Evolutionary conservation across 2,888 invertebrate genomes (phyloP).

Genomic region (Thalpophila matura): DNA sequence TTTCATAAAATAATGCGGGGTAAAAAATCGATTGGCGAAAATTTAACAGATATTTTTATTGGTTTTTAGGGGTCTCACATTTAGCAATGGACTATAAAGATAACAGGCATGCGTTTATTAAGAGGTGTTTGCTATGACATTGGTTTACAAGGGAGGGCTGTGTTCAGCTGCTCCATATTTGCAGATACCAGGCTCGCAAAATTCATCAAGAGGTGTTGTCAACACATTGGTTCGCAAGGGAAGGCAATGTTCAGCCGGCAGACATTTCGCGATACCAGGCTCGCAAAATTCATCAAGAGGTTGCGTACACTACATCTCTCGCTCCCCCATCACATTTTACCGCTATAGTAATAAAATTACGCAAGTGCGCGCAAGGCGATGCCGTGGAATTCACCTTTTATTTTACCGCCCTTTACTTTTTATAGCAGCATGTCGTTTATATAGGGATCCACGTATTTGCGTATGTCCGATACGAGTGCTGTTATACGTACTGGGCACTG

Average conservation of each 20-base stretch:
- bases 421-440: conserved; percentile 69
- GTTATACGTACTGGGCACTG: conserved; percentile 51
- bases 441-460: conserved; percentile 60
- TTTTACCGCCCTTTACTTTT: conserved; percentile 72
- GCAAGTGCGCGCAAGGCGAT: conserved; percentile 46
- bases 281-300: conserved; percentile 14
- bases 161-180: no score
- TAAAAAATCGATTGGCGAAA: no score
- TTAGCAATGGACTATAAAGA: no score
- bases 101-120: no score
- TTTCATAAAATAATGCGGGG: no score
- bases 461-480: conserved; percentile 59
- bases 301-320: conserved; percentile 20
- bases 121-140: no score
- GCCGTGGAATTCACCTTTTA: conserved; percentile 67
- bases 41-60: no score
- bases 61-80: no score
- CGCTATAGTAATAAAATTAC: conserved; percentile 59
- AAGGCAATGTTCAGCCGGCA: not conserved
- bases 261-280: conserved; percentile 2
- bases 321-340: conserved; percentile 56
- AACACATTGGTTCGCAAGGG: not conserved
- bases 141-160: no score
- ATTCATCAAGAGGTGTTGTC: no score
- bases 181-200: no score